Percentiles rank a stretch among this genome's conserved stretches.
Evolutionary conservation across 2,888 invertebrate genomes (phyloP).

Genomic region (Sminthurinus aureus): DNA sequence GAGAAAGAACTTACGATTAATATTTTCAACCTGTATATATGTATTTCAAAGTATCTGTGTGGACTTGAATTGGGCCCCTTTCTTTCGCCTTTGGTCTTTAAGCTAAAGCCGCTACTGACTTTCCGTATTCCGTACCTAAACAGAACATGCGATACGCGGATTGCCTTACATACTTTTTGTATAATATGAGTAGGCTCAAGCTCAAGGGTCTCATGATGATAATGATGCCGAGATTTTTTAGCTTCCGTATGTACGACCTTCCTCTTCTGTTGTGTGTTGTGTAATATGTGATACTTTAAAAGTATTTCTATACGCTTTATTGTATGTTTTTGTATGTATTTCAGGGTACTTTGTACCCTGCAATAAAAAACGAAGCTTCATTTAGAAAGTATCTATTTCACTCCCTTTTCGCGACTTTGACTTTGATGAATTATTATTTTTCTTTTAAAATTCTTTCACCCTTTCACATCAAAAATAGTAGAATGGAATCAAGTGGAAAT

Average conservation of each 20-base stretch:
- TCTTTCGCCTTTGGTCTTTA: not conserved
- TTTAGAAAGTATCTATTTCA: slow-evolving; percentile 59
- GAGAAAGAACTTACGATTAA: not conserved
- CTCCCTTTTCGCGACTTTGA: slow-evolving; percentile 56
- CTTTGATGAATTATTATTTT: slow-evolving; percentile 59
- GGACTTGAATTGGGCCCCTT: not conserved
- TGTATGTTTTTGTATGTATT: not conserved
- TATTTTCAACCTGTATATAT: not conserved
- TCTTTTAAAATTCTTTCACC: slow-evolving; percentile 43
- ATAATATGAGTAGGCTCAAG: not conserved
- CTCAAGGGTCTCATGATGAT: slow-evolving; percentile 10
- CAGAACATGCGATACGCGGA: too few species aligned
- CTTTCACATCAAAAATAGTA: slow-evolving; percentile 41
- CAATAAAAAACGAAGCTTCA: slow-evolving; percentile 45
- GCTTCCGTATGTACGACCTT: not conserved
- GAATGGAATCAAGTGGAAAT: slow-evolving; percentile 36
- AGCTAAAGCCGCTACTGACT: not conserved
- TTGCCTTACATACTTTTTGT: too few species aligned
- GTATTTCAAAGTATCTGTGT: not conserved
- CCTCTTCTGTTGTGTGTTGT: not conserved
- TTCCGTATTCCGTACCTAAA: not conserved
- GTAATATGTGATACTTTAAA: too few species aligned
- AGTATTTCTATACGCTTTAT: not conserved
- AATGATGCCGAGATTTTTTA: not conserved
- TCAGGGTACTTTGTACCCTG: slow-evolving; percentile 4